phyloP scores from a whole-genome alignment of 1,140 invertebrate genomes.

The Batillaria attramentaria region DNA sequence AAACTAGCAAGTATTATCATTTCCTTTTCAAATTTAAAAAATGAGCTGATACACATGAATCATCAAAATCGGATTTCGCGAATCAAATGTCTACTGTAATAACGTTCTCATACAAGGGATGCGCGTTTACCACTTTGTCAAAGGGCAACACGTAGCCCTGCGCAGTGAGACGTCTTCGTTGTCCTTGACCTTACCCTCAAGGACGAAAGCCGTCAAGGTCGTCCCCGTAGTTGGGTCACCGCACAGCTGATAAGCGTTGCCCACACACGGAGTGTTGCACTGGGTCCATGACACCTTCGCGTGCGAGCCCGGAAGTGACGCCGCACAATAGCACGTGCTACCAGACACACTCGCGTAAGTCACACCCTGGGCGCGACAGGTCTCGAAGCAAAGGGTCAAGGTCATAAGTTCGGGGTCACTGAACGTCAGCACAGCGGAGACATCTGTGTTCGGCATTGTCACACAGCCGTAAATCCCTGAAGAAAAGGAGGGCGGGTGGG shows the following conservation, averaged over 20 bases:
- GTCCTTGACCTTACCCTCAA: conserved; percentile 6
- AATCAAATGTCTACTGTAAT: too few relatives aligned
- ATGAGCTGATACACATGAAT: too few relatives aligned
- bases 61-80: too few relatives aligned
- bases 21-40: too few relatives aligned
- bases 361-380: neutral
- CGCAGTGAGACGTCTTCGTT: too few relatives aligned
- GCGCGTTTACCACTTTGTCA: too few relatives aligned
- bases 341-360: neutral
- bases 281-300: neutral
- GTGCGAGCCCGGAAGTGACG: conserved; percentile 7
- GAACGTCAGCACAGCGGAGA: neutral
- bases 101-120: too few relatives aligned
- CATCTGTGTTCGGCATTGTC: neutral
- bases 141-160: too few relatives aligned
- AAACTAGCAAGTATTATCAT: too few relatives aligned
- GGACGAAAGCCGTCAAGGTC: neutral
- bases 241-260: conserved; percentile 3
- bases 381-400: conserved; percentile 8
- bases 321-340: neutral
- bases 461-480: conserved; percentile 15
- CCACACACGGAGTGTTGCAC: neutral
- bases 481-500: too few relatives aligned
- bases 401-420: neutral
- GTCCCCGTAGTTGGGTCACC: neutral